Evolutionary conservation across 2,888 invertebrate species (phyloP).

Genomic region (Plagiodera versicolora): DNA sequence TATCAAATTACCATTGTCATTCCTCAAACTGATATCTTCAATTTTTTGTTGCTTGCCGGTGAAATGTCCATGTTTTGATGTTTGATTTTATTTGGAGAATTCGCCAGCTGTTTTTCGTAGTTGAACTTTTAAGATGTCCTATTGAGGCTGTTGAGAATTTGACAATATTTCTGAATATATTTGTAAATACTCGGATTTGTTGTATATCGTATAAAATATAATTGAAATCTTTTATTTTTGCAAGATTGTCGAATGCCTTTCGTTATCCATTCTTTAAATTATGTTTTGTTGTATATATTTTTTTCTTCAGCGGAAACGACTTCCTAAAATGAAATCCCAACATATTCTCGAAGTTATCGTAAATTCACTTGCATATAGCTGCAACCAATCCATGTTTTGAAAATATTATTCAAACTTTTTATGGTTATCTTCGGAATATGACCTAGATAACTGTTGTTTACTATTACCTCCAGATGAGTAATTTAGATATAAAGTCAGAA

Average conservation of each 20-base stretch:
- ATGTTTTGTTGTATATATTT: neutral
- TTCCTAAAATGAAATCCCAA: neutral
- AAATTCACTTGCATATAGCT: neutral
- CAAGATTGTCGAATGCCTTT: neutral
- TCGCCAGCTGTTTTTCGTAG: neutral
- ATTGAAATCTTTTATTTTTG: neutral
- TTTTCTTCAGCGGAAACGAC: neutral
- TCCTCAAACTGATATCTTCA: neutral
- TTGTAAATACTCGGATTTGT: neutral
- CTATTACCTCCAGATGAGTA: neutral
- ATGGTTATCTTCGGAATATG: neutral
- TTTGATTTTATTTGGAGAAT: neutral
- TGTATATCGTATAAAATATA: neutral
- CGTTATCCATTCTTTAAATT: neutral
- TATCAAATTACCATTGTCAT: too few relatives aligned
- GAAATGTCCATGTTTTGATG: neutral
- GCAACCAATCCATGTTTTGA: neutral
- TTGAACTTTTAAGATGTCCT: neutral
- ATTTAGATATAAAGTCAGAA: slow-evolving; percentile 2
- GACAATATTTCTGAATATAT: neutral
- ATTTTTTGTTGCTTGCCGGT: neutral
- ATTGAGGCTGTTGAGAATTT: neutral
- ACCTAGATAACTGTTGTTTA: neutral
- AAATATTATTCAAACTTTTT: neutral
- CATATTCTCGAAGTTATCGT: neutral